Evolutionary conservation across 2,797 vertebrate species (phyloP).

Genomic region (Bradypodion pumilum): DNA sequence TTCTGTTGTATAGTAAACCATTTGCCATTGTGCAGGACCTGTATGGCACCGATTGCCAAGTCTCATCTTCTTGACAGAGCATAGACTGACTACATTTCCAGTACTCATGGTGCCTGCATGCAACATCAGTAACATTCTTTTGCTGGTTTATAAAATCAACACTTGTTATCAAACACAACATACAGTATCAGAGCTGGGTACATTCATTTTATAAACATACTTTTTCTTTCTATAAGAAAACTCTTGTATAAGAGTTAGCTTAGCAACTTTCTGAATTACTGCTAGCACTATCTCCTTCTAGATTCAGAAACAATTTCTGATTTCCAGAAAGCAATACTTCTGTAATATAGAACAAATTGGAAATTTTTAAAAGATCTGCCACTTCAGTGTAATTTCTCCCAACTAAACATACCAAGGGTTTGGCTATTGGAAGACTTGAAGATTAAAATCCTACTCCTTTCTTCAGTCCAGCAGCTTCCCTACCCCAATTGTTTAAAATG

Average conservation of each 20-base stretch:
- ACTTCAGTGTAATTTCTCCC: background rate
- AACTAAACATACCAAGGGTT: background rate
- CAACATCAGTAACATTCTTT: constrained; percentile 34
- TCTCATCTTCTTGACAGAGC: background rate
- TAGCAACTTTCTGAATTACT: constrained; percentile 22
- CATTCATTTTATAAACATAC: background rate
- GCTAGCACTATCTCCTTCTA: background rate
- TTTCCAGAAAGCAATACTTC: constrained; percentile 16
- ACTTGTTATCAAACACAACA: constrained; percentile 32
- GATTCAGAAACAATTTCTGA: constrained; percentile 29
- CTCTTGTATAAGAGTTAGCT: constrained; percentile 5
- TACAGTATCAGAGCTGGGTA: constrained; percentile 27
- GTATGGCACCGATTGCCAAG: background rate
- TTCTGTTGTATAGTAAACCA: background rate
- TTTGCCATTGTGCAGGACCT: background rate
- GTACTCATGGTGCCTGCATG: constrained; percentile 7
- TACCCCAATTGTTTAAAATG: constrained; percentile 11
- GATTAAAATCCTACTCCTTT: constrained; percentile 21
- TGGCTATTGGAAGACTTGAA: background rate
- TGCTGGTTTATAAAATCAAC: constrained; percentile 25
- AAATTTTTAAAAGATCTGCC: background rate
- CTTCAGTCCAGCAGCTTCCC: background rate
- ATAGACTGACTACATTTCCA: background rate
- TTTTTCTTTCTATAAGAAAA: background rate
- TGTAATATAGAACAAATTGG: constrained; percentile 14